phyloP scores from a whole-genome alignment of 1,140 invertebrate genomes.

The Magallana gigas region DNA sequence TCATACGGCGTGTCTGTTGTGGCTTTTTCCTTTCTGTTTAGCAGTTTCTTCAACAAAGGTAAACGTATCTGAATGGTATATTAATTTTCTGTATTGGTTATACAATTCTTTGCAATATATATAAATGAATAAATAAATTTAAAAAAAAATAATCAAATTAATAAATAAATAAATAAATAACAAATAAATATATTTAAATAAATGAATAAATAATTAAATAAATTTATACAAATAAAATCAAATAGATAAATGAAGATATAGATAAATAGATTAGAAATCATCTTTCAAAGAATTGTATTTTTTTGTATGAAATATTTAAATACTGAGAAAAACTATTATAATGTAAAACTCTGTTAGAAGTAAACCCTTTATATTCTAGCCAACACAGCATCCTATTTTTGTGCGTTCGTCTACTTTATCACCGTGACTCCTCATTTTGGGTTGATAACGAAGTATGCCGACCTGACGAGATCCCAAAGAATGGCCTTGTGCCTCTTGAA shows the following conservation, averaged over 20 bases:
- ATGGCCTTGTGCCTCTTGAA: conserved; percentile 66
- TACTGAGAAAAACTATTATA: too few species aligned
- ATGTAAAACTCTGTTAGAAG: too few species aligned
- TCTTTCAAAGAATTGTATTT: background rate
- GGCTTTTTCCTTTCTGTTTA: conserved; percentile 81
- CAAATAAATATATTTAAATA: too few species aligned
- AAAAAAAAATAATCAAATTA: too few species aligned
- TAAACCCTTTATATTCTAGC: conserved; percentile 58
- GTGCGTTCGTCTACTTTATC: conserved; percentile 74
- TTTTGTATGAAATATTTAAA: too few species aligned
- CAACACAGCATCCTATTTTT: conserved; percentile 73
- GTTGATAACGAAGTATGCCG: conserved; percentile 82
- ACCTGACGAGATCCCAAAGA: conserved; percentile 62
- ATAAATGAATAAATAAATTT: too few species aligned
- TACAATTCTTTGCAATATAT: too few species aligned
- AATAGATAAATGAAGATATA: too few species aligned
- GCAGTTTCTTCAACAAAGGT: conserved; percentile 82
- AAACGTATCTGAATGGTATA: conserved; percentile 52
- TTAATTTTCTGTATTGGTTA: too few species aligned
- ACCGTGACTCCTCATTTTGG: conserved; percentile 80
- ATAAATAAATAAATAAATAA: too few species aligned
- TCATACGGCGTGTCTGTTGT: conserved; percentile 81
- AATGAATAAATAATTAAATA: too few species aligned
- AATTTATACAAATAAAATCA: too few species aligned
- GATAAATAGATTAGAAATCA: background rate